These are phyloP conservation scores for Mongoloraphidia duomilia DNA, from an alignment of 2,888 invertebrate species.

Conservation along the genomic window DNA sequence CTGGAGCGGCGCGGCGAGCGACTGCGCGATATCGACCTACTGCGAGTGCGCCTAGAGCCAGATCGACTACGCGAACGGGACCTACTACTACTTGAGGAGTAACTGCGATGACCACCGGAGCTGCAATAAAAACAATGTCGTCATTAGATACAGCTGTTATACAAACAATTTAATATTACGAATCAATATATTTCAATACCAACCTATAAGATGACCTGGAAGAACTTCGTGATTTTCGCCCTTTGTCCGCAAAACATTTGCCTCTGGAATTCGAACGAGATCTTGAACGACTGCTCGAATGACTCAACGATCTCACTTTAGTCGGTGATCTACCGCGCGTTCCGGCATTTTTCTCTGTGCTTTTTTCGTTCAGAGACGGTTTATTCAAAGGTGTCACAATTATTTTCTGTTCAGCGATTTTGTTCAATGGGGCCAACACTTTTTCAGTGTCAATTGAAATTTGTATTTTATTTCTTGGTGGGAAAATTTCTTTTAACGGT, in stretches of 20 bases:
- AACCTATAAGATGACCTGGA: slow-evolving; percentile 34
- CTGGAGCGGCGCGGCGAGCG: slow-evolving; percentile 32
- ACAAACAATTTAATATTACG: neutral
- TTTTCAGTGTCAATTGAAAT: slow-evolving; percentile 4
- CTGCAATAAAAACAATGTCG: slow-evolving; percentile 10
- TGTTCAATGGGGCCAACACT: slow-evolving; percentile 1
- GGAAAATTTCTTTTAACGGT: neutral
- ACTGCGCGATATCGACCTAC: slow-evolving; percentile 26
- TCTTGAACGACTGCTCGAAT: slow-evolving; percentile 12
- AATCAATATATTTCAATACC: slow-evolving; percentile 1
- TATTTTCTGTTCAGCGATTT: neutral
- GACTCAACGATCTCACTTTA: neutral
- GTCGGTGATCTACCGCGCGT: neutral
- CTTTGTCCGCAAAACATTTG: slow-evolving; percentile 14
- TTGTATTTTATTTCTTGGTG: slow-evolving; percentile 4
- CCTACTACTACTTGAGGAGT: slow-evolving; percentile 21
- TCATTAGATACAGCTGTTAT: neutral
- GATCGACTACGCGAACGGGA: slow-evolving; percentile 17
- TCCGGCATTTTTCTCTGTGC: neutral
- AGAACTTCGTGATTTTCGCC: slow-evolving; percentile 29
- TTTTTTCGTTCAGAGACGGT: neutral
- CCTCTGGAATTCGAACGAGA: slow-evolving; percentile 12
- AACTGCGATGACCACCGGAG: slow-evolving; percentile 18
- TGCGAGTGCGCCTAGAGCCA: slow-evolving; percentile 24
- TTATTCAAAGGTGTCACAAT: neutral